Base-by-base conservation (phyloP, 2,113 vertebrate species). In the Zosterops borbonicus region DNA sequence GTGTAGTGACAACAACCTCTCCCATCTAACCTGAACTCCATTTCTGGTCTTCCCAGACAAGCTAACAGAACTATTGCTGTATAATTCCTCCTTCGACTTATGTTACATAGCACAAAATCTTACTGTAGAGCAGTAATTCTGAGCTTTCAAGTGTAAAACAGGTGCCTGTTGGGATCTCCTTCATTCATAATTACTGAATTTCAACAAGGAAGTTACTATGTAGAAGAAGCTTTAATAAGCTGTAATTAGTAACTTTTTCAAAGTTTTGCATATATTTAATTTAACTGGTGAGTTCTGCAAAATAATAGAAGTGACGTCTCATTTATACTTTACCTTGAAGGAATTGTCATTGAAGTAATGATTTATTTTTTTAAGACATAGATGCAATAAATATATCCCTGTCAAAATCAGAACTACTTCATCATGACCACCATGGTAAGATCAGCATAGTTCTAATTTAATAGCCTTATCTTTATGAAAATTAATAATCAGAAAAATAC, bases 121-220 rank as follows among this genome's bases (percentile, higher is more conserved):
- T 83, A 83, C 47, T 62, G 15, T 77, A 70, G 22, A 83, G 44
- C 69, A 91, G 17, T 69, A 94, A 77, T 88, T 90, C 71, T 62
- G 44, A 77, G 39, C 73, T 96, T 96, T 95, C 63, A 94, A 92
- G 67, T 94, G 59, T 94, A 94, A 96, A 96, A 82, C 17, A 88
- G 71, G 39, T 94, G 65, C 46, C 92, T 96, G 22, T 77, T 90
- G 68, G 80, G 89, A 94, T 94, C 39, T 20, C 20, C 58, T 94
- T 94, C 6, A 0, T 89, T 95, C 79, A 33, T 93, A 94, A 93
- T 93, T 94, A 64, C 37, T 94, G 65, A 84, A 84, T 94, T 95
- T 68, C 52, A 85, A 14, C 76, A 74, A 76, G 91, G 62, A 89
- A 79, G 55, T 80, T 96, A 82, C 75, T 81, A 83, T 50, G 44